phyloP scores from a whole-genome alignment of 2,888 invertebrate genomes.

The Chloromyia formosa region DNA sequence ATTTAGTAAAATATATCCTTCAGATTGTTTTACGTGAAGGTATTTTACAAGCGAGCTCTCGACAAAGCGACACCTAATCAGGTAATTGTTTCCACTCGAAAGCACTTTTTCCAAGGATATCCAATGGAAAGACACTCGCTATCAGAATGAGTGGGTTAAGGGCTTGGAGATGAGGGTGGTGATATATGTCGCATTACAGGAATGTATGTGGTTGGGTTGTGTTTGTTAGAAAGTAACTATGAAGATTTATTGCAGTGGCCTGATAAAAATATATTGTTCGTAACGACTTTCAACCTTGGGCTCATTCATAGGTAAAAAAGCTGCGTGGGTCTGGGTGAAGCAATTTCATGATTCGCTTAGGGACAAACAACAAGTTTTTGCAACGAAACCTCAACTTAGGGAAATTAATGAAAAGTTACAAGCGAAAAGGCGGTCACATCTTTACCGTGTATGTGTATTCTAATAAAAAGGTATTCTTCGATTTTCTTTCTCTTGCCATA shows the following conservation, averaged over 20 bases:
- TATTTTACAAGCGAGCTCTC: neutral
- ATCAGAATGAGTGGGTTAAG: too few species aligned
- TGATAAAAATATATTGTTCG: slow-evolving; percentile 3
- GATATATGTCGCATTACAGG: neutral
- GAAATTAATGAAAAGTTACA: too few species aligned
- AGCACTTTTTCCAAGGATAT: slow-evolving; percentile 14
- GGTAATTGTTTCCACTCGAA: slow-evolving; percentile 35
- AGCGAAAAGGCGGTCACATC: too few species aligned
- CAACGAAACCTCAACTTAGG: too few species aligned
- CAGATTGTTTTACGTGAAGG: neutral
- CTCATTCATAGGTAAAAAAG: too few species aligned
- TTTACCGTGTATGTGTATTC: too few species aligned
- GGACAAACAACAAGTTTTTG: too few species aligned
- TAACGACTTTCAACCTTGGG: neutral
- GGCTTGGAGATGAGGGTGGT: neutral
- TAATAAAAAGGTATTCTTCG: too few species aligned
- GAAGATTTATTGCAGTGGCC: neutral
- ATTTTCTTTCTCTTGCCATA: too few species aligned
- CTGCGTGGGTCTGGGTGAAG: too few species aligned
- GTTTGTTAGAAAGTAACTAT: neutral
- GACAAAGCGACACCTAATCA: slow-evolving; percentile 30
- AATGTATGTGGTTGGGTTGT: neutral
- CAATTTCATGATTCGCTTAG: too few species aligned
- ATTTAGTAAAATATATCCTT: slow-evolving; percentile 37
- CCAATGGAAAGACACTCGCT: neutral